Base-by-base conservation (phyloP, 2,797 vertebrate species). In the Eulemur coronatus region DNA sequence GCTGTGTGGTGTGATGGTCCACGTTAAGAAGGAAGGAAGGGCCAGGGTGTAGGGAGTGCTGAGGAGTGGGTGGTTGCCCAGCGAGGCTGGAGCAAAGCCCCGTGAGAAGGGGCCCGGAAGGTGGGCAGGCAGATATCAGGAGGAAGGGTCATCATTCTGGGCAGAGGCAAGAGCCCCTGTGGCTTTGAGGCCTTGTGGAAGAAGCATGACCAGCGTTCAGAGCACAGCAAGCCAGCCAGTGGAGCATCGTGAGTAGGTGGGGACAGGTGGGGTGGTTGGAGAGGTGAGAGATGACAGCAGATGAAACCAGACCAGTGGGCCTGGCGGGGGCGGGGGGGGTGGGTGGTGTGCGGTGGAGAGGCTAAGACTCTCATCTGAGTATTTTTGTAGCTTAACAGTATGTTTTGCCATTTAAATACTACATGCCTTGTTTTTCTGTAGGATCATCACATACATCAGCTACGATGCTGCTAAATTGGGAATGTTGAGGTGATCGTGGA, bases 201-300 rank as follows among this genome's bases (percentile, higher is more conserved):
- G 24, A 30, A 6, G 5, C 0, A 2, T 30, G 65, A 5, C 20
- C 73, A 20, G 20, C 2, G 0, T 52, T 4, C 10, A 13, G 18
- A 50, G 38, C 52, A 52, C 7, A 10, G 12, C 3, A 12, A 33
- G 69, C 57, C 43, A 5, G 24, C 13, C 57, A 0, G 15, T 35
- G 15, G 41, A 69, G 52, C 38, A 28, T 26, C 11, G 12, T 7
- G 24, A 57, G 46, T 26, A 55, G n/a, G n/a, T 20, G 13, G 24
- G 15, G 7, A 82, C 43, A 65, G 43, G 38, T 3, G 4, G 18
- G 70, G 0, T 9, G 1, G 5, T 57, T 14, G 15, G 30, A 65
- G 7, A 57, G 20, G 4, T n/a, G 2, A 17, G n/a, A 28, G 41
- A 24, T 8, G 7, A 2, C 1, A 38, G 18, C 15, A 14, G 43